phyloP scores from a whole-genome alignment of 2,113 vertebrate genomes.

The Hippocampus comes region DNA sequence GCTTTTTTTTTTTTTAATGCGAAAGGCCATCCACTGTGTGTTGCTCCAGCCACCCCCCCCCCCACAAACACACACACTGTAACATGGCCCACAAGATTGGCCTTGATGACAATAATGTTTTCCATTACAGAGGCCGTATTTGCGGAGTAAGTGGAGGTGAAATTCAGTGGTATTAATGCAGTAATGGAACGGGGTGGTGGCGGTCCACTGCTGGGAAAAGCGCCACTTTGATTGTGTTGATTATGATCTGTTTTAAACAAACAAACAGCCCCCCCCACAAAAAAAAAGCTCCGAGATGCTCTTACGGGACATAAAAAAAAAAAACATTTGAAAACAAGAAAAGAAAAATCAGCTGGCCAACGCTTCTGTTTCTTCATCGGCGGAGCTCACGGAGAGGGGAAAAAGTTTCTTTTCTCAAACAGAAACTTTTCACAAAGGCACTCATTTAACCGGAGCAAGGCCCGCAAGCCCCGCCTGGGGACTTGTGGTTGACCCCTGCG shows the following conservation, averaged over 20 bases:
- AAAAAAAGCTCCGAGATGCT: not conserved
- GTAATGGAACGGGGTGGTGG: slow-evolving; percentile 34
- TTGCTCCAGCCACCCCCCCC: slow-evolving; percentile 17
- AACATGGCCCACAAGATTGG: slow-evolving; percentile 36
- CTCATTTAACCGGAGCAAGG: too few species aligned
- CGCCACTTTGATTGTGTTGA: slow-evolving; percentile 10
- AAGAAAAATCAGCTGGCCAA: not conserved
- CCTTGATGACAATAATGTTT: slow-evolving; percentile 65
- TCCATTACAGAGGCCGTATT: slow-evolving; percentile 46
- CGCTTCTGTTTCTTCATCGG: not conserved
- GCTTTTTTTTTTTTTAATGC: slow-evolving; percentile 42
- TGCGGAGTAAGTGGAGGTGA: slow-evolving; percentile 43
- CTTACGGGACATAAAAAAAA: slow-evolving; percentile 9
- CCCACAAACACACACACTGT: slow-evolving; percentile 11
- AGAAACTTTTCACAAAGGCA: too few species aligned
- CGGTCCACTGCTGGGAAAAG: slow-evolving; percentile 2
- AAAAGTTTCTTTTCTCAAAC: too few species aligned
- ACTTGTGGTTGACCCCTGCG: too few species aligned
- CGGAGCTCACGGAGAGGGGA: too few species aligned
- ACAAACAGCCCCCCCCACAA: slow-evolving; percentile 2
- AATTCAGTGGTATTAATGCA: slow-evolving; percentile 40
- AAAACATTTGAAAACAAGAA: not conserved
- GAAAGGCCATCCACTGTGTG: slow-evolving; percentile 63
- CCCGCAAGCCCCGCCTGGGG: too few species aligned
- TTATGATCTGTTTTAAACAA: slow-evolving; percentile 25